Conservation (phyloP, 2,797 vertebrate species). For the Pseudotriccus pelzelni region DNA sequence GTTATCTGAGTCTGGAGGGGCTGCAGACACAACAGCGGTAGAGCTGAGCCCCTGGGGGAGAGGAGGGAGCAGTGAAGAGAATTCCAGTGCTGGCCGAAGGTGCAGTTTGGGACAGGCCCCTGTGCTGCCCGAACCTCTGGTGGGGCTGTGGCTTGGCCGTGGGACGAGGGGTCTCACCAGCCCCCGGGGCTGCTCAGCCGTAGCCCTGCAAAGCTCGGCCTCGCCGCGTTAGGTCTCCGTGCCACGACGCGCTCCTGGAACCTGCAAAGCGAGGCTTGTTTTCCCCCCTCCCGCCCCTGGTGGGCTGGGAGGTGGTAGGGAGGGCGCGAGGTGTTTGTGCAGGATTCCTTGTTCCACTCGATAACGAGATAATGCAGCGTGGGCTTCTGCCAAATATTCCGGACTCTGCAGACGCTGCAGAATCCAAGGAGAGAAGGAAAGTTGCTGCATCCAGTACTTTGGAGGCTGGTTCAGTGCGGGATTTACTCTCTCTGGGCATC, state of each 20-base stretch:
- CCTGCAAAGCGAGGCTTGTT: no score
- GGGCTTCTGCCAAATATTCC: not conserved
- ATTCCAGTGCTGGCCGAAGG: not conserved
- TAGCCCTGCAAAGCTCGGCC: no score
- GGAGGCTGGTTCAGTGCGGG: not conserved
- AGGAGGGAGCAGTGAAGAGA: not conserved
- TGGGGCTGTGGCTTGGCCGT: fast-evolving
- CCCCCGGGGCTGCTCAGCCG: no score
- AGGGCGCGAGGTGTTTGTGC: not conserved
- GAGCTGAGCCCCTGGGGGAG: not conserved
- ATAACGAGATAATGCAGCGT: fast-evolving
- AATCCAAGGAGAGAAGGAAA: not conserved
- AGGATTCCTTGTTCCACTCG: not conserved
- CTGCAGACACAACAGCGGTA: not conserved
- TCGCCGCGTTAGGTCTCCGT: not conserved
- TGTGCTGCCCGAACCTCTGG: fast-evolving
- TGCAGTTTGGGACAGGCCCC: not conserved
- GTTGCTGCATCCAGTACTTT: not conserved
- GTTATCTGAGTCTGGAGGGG: not conserved
- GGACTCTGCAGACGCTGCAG: not conserved
- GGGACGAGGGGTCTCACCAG: not conserved
- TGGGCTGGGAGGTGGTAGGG: not conserved
- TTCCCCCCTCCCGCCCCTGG: not conserved
- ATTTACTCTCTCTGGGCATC: not conserved
- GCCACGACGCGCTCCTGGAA: not conserved